Base-by-base conservation (phyloP, 2,113 vertebrate species). In the Epinephelus lanceolatus region DNA sequence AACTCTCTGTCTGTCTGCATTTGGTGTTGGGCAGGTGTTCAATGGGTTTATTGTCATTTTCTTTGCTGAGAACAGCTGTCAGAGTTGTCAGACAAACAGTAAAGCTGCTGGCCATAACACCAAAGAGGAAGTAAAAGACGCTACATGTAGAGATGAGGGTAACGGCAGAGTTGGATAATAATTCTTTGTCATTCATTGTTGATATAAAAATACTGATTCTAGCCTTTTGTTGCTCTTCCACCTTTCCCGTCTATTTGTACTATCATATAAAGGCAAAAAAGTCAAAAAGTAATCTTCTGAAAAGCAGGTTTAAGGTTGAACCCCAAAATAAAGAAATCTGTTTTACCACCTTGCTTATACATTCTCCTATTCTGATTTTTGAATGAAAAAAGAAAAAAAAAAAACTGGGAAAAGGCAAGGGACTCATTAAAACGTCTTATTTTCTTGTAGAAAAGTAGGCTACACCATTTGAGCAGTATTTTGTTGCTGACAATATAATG, bases 401-500 rank as follows among this genome's bases (percentile, higher is more conserved):
- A 30, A 30, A 30, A 30, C 0, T 30, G 30, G 30, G 30, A 30
- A 30, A 30, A 30, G 30, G 30, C 30, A 30, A 30, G 30, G 0
- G 30, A 30, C 30, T 5, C 30, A 30, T 30, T 30, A 30, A 30
- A 30, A 30, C 30, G 30, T 30, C 30, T 30, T 30, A 30, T 30
- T 30, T 30, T 30, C 30, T 30, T 30, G 30, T 30, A 30, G 30
- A 30, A 30, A 5, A 30, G 30, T 30, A 30, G 30, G 30, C 30
- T 30, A 30, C 30, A 30, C 30, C 30, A 30, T 30, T 30, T 30
- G 30, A 30, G 30, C 30, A 30, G 5, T 30, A 33, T 55, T 66
- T 71, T 30, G 30, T 25, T 59, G 42, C 81, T 66, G 60, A 73
- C 18, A 49, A 27, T 56, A 23, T 11, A 62, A 42, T 61, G 23